Evolutionary conservation across 2,113 vertebrate species (phyloP), one percentile per base, ranked within the genome.

Genomic region (Phyllopteryx taeniolatus): DNA sequence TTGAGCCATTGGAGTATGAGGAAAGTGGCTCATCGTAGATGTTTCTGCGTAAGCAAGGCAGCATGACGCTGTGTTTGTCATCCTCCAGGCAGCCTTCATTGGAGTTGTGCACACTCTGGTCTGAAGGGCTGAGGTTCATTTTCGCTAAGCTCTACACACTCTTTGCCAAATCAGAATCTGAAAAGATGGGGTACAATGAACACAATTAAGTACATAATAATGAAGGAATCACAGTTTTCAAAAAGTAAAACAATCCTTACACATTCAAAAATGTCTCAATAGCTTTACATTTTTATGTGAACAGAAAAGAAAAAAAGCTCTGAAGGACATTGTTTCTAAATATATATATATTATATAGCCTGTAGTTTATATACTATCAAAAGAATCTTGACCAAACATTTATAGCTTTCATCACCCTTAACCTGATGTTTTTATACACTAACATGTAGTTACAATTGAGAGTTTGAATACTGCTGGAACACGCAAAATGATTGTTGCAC

Each of bases 41-140:
- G 68, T 82, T 90, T 72, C 86, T 89, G 69, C 90, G 91, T 79
- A 93, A 94, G 79, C 83, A 91, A 43, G 90, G 86, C 51, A 91
- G 49, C 84, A 91, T 85, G 49, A 90, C 70, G 43, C 92, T 89
- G 0, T 72, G 62, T 78, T 93, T 92, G 69, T 89, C 78, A 6
- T 75, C 87, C 35, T 90, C 91, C n/a, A 79, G 53, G 11, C 87
- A 89, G 78, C 85, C 78, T 72, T 91, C 89, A 43, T 72, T 78
- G 1, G 82, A 80, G 70, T 5, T 67, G 68, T 88, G 87, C 86
- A 86, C 85, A 71, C 76, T 91, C 70, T 90, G 90, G 56, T 93
- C 90, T 31, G 91, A 75, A 62, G 86, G 82, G 68, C 85, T 92
- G 72, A 89, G 88, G 78, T 92, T 92, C 93, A 91, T 93, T 1